Base-by-base conservation (phyloP, 92 coral and sea anemone species). In the Porites evermanni region DNA sequence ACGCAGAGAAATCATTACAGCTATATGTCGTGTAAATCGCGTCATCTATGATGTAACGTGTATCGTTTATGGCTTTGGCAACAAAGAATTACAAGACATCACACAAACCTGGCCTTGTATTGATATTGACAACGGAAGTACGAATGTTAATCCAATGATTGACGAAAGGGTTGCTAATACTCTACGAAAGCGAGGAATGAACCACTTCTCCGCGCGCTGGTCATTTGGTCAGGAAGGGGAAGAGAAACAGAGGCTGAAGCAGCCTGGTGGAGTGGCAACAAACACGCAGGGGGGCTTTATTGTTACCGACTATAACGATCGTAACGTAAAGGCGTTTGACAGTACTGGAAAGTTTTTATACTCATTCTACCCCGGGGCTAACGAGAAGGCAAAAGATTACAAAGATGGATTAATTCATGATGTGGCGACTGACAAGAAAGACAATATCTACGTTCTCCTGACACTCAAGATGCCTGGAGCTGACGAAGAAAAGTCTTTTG, bases 301-400 rank as follows among this genome's bases (percentile, higher is more conserved):
- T 10, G 87, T 91, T 19, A 90, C 84, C n/a, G 92, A 88, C 84
- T 13, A 75, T 53, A 53, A 53, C 0, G 91, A 85, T 50, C 17
- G 69, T 19, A 69, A 24, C n/a, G 77, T 91, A 2, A 91, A 91
- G 72, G 80, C 89, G 21, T 91, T 83, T 50, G 83, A 79, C 80
- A 67, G 53, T 32, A 18, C 26, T 18, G 94, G 60, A 0, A 50
- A 50, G 64, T 91, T 88, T 79, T 80, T 84, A 32, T 12, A 32
- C 53, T 65, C 50, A 24, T 72, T 91, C 47, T 21, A 72, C 72
- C 82, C 76, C 11, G 70, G 32, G 6, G 32, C 21, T 0, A 84
- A 67, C 1, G 77, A 52, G 8, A 0, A 6, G 13, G 47, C 32
- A 29, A 29, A 29, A 29, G 32, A 29, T 29, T 29, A 38, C 1